Evolutionary conservation across 92 coral and sea anemone genomes (phyloP).

Genomic region (Porites cylindrica): DNA sequence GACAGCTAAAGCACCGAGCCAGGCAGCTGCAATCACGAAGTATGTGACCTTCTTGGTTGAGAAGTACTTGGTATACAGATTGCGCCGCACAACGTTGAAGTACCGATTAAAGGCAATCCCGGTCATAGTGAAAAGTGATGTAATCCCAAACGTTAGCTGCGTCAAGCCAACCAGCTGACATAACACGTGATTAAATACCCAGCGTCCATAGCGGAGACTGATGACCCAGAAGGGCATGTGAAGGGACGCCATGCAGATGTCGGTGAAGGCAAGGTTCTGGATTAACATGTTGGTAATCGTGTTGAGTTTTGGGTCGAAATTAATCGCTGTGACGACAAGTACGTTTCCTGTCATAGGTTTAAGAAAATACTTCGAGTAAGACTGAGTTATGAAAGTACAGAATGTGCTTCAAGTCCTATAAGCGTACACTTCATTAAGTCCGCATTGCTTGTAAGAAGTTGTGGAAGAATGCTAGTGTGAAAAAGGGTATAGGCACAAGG

Average conservation of each 20-base stretch:
- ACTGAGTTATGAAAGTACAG: too few species aligned
- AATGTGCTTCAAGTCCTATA: too few species aligned
- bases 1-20: constrained; percentile 72
- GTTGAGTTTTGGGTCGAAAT: constrained; percentile 67
- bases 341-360: constrained; percentile 42
- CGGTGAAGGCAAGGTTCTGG: constrained; percentile 84
- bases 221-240: constrained; percentile 89
- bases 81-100: constrained; percentile 69
- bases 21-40: constrained; percentile 50
- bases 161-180: constrained; percentile 70
- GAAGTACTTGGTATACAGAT: constrained; percentile 61
- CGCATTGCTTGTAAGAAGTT: too few species aligned
- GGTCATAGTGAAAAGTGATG: constrained; percentile 79
- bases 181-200: constrained; percentile 59
- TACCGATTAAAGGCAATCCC: constrained; percentile 78
- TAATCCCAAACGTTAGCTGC: constrained; percentile 70
- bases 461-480: too few species aligned
- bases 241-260: constrained; percentile 76
- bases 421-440: too few species aligned
- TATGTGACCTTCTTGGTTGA: constrained; percentile 59
- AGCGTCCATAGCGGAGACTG: constrained; percentile 70
- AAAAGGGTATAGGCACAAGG: too few species aligned
- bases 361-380: neutral
- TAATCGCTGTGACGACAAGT: constrained; percentile 65
- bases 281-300: constrained; percentile 80